Percentiles rank a stretch among this genome's conserved stretches.
Evolutionary conservation across 2,888 invertebrate genomes (phyloP).

Genomic region (Corbicula japonica): DNA sequence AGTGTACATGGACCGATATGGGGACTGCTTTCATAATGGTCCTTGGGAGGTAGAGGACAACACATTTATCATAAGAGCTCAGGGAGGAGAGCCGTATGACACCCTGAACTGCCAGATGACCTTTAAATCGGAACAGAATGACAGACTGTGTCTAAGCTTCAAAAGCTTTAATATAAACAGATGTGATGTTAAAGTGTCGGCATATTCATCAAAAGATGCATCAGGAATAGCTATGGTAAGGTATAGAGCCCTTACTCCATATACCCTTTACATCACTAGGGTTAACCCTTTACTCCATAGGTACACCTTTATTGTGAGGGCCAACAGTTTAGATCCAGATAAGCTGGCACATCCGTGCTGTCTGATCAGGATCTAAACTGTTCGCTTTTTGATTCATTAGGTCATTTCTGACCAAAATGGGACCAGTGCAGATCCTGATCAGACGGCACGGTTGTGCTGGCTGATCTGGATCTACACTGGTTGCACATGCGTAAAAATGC

Average conservation of each 20-base stretch:
- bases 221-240: slow-evolving; percentile 60
- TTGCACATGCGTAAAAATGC: too few species aligned
- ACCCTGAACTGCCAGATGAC: slow-evolving; percentile 70
- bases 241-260: too few species aligned
- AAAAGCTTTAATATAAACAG: slow-evolving; percentile 58
- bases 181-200: slow-evolving; percentile 61
- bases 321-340: not conserved
- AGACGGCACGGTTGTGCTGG: too few species aligned
- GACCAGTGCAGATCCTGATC: too few species aligned
- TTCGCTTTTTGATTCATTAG: not conserved
- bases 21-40: slow-evolving; percentile 55
- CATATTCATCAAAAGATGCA: slow-evolving; percentile 62
- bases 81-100: slow-evolving; percentile 68
- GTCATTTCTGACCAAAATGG: not conserved
- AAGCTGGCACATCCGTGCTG: not conserved
- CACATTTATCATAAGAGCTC: slow-evolving; percentile 48
- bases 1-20: slow-evolving; percentile 65
- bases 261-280: too few species aligned
- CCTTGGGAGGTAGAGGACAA: slow-evolving; percentile 45
- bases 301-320: too few species aligned
- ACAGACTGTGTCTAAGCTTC: slow-evolving; percentile 75
- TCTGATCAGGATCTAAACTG: not conserved
- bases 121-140: slow-evolving; percentile 69
- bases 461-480: too few species aligned
- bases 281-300: too few species aligned